phyloP scores from a whole-genome alignment of 2,888 invertebrate genomes.

The Agrochola circellaris region DNA sequence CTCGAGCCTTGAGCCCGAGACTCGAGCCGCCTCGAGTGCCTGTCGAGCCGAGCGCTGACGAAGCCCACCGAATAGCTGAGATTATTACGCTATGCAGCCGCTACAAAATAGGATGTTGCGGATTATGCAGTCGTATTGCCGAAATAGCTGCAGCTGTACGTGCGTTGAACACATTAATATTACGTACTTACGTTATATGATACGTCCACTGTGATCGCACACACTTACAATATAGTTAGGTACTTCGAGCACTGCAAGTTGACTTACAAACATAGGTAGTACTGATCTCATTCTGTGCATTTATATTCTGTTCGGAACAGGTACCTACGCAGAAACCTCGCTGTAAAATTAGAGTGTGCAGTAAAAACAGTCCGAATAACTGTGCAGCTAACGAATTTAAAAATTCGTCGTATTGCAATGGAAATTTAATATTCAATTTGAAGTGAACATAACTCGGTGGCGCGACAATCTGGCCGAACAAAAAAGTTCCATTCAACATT shows the following conservation, averaged over 20 bases:
- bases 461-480: conserved; percentile 84
- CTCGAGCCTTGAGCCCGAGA: conserved; percentile 78
- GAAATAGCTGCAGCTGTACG: conserved; percentile 62
- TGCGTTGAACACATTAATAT: conserved; percentile 49
- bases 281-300: conserved; percentile 12
- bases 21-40: conserved; percentile 83
- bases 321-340: conserved; percentile 9
- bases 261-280: not conserved
- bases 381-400: conserved; percentile 67
- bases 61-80: conserved; percentile 85
- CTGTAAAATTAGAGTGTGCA: conserved; percentile 48
- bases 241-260: conserved; percentile 3
- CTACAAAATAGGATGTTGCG: conserved; percentile 80
- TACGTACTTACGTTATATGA: conserved; percentile 29
- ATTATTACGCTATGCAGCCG: conserved; percentile 84
- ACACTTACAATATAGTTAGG: conserved; percentile 21
- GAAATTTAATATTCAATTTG: conserved; percentile 84
- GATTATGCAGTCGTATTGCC: conserved; percentile 75
- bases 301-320: conserved; percentile 18
- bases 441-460: conserved; percentile 82
- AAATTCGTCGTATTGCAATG: conserved; percentile 70
- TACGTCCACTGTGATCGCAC: conserved; percentile 20
- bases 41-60: conserved; percentile 87
- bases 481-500: conserved; percentile 84
- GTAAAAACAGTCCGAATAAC: conserved; percentile 63